Base-by-base conservation (phyloP, 2,888 invertebrate species). In the Poecilus cupreus region DNA sequence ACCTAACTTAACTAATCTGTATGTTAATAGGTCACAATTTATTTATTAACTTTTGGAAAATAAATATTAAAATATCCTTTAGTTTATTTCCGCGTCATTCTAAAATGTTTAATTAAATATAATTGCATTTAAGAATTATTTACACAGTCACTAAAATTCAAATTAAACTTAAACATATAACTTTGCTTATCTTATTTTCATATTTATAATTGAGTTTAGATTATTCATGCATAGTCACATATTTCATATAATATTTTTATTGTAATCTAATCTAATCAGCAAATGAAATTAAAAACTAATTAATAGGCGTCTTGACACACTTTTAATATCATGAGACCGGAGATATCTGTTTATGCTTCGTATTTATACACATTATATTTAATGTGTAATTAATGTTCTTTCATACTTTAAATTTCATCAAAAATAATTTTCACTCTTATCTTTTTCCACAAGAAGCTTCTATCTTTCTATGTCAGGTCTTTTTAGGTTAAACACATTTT, bases 201-300 rank as follows among this genome's bases (percentile, higher is more conserved):
- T 13, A 6, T 5, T 26, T 16, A 37, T 39, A 68, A 68, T 68
- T 68, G 37, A 37, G 37, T 39, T 39, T 68, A 68, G 11, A 20
- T 20, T 51, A 18, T 51, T 8, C 51, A 13, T 51, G 18, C 6
- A 51, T 13, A 11, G 43, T 13, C 43, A 3, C 43, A 43, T 51
- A 51, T 51, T 51, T 20, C 37, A 22, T 32, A 60, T 26, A 26
- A 37, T 37, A 37, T 68, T 68, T 68, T 68, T 68, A 37, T 37
- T 32, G 18, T 68, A 68, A 68, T 68, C 64, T 68, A 68, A 68
- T 68, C 64, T 68, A 68, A 68, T 68, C 64, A 16, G 32, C 18
- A 68, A 18, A 5, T 18, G 37, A 68, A 68, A 68, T 68, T 68
- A 68, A 68, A 68, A 68, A 68, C 18, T 68, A 68, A 68, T 68